Base-by-base conservation (phyloP, 2,113 vertebrate genomes). In the Nycticebus coucang region DNA sequence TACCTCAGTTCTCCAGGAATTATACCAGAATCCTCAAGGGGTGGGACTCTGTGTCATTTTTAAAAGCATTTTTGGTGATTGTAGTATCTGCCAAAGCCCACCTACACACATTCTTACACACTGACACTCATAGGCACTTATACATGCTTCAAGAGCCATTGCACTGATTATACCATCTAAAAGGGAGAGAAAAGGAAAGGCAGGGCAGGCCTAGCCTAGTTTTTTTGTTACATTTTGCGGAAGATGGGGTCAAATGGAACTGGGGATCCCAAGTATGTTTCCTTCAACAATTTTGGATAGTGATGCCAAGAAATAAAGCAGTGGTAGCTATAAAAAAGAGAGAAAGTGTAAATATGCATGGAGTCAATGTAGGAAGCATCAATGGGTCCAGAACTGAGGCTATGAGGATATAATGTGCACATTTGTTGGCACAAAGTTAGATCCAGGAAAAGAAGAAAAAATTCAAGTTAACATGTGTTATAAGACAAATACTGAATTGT, bases 41-140 rank as follows among this genome's bases (percentile, higher is more conserved):
- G 0, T 45, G 1, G 18, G 5, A 68, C 2, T 26, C 22, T 69
- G 3, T 77, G 11, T 41, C 19, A 79, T 86, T 71, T 82, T 30
- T n/a, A 84, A 74, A 89, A 45, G 13, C 4, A 19, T 17, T 45
- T 30, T 53, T 21, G 21, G 12, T 88, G 82, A 33, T 77, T 60
- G 17, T 21, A 0, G 2, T 60, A 30, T 0, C 1, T 0, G 2
- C 2, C 35, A 79, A 45, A 80, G 5, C 22, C 26, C 11, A 26
- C 26, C 33, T 3, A 41, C 28, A 80, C 13, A 30, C 7, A 50
- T 28, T 50, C 9, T 80, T 33, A 55, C 21, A 37, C 26, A 75
- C 6, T 21, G 11, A 35, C 60, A 55, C 60, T 45, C n/a, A 24
- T 9, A 75, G 30, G 59, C 13, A 82, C 33, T 69, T n/a, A 71